These are phyloP conservation scores for Parotocinclus haroldoi DNA, from an alignment of 2,797 vertebrate species.

Conservation along the genomic window DNA sequence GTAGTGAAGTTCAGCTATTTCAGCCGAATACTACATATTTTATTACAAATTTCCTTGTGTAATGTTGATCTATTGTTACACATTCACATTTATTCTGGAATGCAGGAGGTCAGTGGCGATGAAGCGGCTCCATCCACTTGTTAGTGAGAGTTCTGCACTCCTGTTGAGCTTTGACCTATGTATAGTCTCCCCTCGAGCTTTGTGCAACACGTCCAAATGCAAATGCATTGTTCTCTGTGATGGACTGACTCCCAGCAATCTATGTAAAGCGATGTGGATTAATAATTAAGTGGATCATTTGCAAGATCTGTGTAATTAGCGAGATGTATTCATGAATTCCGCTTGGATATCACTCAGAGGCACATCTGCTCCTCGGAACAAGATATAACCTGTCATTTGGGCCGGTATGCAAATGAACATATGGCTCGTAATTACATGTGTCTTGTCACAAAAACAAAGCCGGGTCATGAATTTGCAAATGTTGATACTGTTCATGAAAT, in stretches of 20 bases:
- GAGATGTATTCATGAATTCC: conserved; percentile 76
- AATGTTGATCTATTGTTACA: too few species aligned
- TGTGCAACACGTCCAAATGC: conserved; percentile 19
- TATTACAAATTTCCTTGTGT: too few species aligned
- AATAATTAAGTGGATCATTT: conserved; percentile 78
- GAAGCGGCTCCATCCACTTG: too few species aligned
- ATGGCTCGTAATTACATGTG: conserved; percentile 70
- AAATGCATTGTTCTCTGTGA: conserved; percentile 47
- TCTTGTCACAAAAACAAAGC: conserved; percentile 65
- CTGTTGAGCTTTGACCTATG: background rate
- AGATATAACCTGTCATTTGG: conserved; percentile 70
- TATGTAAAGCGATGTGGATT: conserved; percentile 71
- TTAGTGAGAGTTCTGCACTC: background rate
- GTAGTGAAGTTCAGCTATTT: too few species aligned
- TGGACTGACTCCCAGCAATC: conserved; percentile 62
- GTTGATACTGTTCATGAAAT: conserved; percentile 16
- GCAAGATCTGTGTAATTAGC: conserved; percentile 76
- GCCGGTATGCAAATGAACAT: conserved; percentile 71
- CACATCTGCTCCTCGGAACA: conserved; percentile 70
- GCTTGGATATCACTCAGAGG: conserved; percentile 71
- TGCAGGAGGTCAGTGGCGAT: too few species aligned
- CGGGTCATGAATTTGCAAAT: conserved; percentile 26
- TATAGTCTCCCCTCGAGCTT: conserved; percentile 12
- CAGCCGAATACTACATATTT: too few species aligned
- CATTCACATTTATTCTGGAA: too few species aligned